Evolutionary conservation across 2,888 invertebrate genomes (phyloP).

Genomic region (Cephus spinipes): DNA sequence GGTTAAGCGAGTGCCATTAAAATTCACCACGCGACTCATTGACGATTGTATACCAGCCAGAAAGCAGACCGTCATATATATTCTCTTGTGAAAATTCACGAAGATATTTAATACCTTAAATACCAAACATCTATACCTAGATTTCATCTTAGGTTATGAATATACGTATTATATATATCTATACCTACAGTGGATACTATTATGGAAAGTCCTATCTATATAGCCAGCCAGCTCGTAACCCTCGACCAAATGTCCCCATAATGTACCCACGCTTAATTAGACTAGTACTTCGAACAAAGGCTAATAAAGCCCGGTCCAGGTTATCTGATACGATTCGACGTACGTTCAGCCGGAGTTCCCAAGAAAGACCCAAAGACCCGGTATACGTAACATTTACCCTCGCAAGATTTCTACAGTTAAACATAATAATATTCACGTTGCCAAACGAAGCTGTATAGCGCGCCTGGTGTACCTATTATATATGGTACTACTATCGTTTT

Average conservation of each 20-base stretch:
- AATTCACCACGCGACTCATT: not conserved
- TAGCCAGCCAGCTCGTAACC: not conserved
- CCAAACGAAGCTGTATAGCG: not conserved
- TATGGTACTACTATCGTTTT: not conserved
- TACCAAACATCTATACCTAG: not conserved
- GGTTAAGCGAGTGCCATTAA: not conserved
- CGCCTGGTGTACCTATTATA: not conserved
- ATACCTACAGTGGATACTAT: not conserved
- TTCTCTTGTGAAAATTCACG: not conserved
- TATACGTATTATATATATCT: not conserved
- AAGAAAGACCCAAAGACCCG: not conserved
- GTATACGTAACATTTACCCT: not conserved
- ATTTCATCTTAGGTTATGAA: not conserved
- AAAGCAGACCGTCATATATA: not conserved
- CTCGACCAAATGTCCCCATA: not conserved
- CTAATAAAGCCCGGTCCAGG: constrained; percentile 1
- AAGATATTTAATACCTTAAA: not conserved
- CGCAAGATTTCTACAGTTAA: not conserved
- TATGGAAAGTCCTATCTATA: constrained; percentile 5
- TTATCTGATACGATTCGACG: constrained; percentile 1
- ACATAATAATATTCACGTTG: not conserved
- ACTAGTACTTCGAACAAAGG: constrained; percentile 8
- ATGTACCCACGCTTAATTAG: constrained; percentile 7
- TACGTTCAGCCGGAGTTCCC: not conserved
- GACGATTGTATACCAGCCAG: not conserved